phyloP scores from a whole-genome alignment of 2,797 vertebrate species.

The Diplodus puntazzo region DNA sequence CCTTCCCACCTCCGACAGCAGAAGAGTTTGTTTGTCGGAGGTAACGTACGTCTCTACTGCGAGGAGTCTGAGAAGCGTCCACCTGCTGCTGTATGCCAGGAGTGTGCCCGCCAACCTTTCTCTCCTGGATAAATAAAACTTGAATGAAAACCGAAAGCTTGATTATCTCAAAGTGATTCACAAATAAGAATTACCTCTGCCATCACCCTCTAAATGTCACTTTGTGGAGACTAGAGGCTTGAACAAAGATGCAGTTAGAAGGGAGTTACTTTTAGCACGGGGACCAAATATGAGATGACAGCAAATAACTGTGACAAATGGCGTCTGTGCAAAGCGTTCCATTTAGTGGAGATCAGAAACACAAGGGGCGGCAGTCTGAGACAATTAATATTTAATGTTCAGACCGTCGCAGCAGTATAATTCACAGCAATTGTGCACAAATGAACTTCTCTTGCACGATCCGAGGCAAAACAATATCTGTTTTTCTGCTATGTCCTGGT shows the following conservation, averaged over 20 bases:
- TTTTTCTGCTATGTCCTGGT: background rate
- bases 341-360: slow-evolving; percentile 70
- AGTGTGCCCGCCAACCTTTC: slow-evolving; percentile 6
- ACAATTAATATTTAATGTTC: slow-evolving; percentile 75
- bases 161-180: slow-evolving; percentile 57
- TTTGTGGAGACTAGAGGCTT: slow-evolving; percentile 39
- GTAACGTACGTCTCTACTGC: background rate
- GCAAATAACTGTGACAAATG: slow-evolving; percentile 75
- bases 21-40: background rate
- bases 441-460: slow-evolving; percentile 50
- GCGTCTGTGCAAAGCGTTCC: slow-evolving; percentile 59
- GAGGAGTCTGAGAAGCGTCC: slow-evolving; percentile 8
- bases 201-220: slow-evolving; percentile 46
- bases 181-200: slow-evolving; percentile 53
- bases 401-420: slow-evolving; percentile 56
- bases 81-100: background rate
- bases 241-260: slow-evolving; percentile 48
- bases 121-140: slow-evolving; percentile 23
- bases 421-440: slow-evolving; percentile 61
- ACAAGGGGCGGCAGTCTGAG: slow-evolving; percentile 66
- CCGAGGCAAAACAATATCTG: slow-evolving; percentile 8
- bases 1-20: background rate
- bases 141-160: slow-evolving; percentile 38
- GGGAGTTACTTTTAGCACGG: slow-evolving; percentile 43
- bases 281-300: slow-evolving; percentile 59